phyloP scores from a whole-genome alignment of 2,888 invertebrate genomes.

The Automeris io region DNA sequence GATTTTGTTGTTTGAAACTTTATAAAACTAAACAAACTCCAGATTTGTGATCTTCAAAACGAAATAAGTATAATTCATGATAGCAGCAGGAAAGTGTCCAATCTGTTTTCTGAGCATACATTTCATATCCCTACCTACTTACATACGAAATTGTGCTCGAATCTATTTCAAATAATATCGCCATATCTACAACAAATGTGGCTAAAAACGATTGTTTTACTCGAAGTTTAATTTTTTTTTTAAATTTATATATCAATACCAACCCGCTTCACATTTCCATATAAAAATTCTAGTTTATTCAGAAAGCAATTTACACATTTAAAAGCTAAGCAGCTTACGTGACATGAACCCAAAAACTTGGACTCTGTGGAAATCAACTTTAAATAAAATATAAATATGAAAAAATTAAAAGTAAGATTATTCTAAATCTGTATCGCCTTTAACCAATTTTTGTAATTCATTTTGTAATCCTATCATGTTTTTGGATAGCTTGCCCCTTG shows the following conservation, averaged over 20 bases:
- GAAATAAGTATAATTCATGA: too few species aligned
- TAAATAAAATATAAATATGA: not conserved
- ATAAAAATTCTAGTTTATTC: not conserved
- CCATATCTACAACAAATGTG: not conserved
- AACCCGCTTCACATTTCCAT: not conserved
- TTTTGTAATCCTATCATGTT: not conserved
- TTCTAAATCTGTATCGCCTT: not conserved
- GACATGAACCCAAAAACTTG: not conserved
- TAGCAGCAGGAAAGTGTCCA: not conserved
- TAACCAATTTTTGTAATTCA: not conserved
- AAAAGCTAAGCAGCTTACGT: not conserved
- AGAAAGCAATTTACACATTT: not conserved
- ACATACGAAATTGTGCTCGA: constrained; percentile 67
- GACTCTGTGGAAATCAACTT: not conserved
- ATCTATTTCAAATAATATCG: constrained; percentile 29
- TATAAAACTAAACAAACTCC: too few species aligned
- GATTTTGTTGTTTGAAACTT: too few species aligned
- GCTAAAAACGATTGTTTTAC: not conserved
- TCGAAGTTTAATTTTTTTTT: not conserved
- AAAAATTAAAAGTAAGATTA: not conserved
- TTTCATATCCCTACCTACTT: constrained; percentile 48
- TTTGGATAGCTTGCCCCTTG: too few species aligned
- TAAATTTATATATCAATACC: not conserved
- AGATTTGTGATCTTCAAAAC: too few species aligned
- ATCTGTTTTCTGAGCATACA: not conserved